A percentile compares a stretch with the other conserved stretches of the same genome.
Conservation (phyloP, 2,113 vertebrate genomes). For the Damaliscus lunatus region DNA sequence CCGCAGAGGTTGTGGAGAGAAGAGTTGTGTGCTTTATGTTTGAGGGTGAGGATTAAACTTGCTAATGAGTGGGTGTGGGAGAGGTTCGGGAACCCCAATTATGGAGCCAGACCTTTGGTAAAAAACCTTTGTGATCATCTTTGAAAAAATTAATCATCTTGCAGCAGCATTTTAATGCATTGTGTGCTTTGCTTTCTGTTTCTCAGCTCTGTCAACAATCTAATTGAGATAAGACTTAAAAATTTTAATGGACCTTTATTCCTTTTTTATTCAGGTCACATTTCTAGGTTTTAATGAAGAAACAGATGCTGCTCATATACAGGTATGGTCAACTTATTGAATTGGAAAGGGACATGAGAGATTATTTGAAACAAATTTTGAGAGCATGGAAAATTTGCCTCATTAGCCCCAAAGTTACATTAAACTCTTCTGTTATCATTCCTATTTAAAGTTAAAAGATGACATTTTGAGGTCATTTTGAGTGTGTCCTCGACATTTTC, state of each 20-base stretch:
- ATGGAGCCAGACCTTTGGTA: background rate
- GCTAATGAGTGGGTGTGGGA: background rate
- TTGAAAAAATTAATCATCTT: background rate
- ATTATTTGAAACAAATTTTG: constrained; percentile 5
- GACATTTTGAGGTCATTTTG: constrained; percentile 24
- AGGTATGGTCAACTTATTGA: constrained; percentile 81
- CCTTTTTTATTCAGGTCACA: constrained; percentile 85
- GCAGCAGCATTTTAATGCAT: background rate
- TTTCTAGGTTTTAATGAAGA: constrained; percentile 91
- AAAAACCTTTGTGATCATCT: background rate
- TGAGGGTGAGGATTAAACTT: background rate
- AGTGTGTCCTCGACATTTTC: constrained; percentile 24
- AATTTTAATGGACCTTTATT: constrained; percentile 21
- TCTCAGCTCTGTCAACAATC: background rate
- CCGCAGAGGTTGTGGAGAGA: background rate
- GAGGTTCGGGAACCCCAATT: background rate
- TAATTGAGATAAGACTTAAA: background rate
- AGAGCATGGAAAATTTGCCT: background rate
- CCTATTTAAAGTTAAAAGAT: constrained; percentile 19
- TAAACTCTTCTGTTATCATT: background rate
- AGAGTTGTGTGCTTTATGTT: background rate
- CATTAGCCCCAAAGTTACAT: background rate
- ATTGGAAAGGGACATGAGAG: background rate
- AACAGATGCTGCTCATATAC: constrained; percentile 81
- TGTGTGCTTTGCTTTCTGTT: background rate